phyloP scores from a whole-genome alignment of 1,140 invertebrate genomes.

The Belonocnema kinseyi region DNA sequence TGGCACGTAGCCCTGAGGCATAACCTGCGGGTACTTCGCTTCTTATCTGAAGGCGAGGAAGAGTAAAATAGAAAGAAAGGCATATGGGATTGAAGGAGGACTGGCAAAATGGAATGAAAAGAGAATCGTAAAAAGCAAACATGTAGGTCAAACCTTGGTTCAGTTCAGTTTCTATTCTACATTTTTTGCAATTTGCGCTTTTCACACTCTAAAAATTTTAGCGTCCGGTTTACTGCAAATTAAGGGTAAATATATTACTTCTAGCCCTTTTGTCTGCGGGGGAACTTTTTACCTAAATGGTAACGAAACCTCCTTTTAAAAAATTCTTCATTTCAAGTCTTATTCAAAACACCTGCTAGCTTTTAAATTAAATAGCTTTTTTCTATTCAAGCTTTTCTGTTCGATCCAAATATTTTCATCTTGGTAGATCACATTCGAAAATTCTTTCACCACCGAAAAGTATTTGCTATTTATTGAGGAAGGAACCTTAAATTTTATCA shows the following conservation, averaged over 20 bases:
- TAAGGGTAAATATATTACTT: not conserved
- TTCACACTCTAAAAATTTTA: slow-evolving; percentile 1
- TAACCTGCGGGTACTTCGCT: slow-evolving; percentile 26
- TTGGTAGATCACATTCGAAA: not conserved
- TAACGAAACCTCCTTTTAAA: not conserved
- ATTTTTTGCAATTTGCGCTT: not conserved
- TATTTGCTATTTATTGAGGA: too few relatives aligned
- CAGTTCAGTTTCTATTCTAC: not conserved
- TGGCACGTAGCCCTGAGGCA: slow-evolving; percentile 35
- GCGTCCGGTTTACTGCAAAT: not conserved
- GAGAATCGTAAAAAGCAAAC: slow-evolving; percentile 9
- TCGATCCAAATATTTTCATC: not conserved
- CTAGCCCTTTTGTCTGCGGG: too few relatives aligned
- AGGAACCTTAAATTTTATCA: too few relatives aligned
- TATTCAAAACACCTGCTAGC: too few relatives aligned
- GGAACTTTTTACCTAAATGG: not conserved
- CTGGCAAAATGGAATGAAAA: not conserved
- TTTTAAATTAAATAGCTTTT: too few relatives aligned
- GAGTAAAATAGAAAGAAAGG: slow-evolving; percentile 9
- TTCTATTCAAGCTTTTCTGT: too few relatives aligned
- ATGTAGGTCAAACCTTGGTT: not conserved
- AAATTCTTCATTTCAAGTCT: too few relatives aligned
- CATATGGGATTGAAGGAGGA: not conserved
- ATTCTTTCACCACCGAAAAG: too few relatives aligned
- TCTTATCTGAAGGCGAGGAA: not conserved